Conservation (phyloP, 2,888 invertebrate genomes). For the Melanostoma scalare region DNA sequence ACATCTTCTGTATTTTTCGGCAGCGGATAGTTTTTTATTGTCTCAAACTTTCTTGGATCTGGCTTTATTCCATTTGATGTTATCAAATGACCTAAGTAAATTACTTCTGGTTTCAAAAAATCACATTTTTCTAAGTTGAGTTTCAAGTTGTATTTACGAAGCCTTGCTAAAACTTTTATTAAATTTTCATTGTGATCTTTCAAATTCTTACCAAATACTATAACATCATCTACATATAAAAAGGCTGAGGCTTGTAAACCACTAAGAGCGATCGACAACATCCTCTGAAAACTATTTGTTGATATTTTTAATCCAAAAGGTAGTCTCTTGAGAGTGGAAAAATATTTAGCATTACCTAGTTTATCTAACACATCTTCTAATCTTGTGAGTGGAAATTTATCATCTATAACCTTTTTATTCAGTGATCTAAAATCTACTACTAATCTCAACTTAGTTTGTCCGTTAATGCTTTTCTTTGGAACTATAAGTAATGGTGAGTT, state of each 20-base stretch:
- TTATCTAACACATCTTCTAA: conserved; percentile 51
- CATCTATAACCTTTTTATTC: conserved; percentile 52
- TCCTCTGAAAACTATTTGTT: conserved; percentile 56
- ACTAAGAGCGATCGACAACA: conserved; percentile 56
- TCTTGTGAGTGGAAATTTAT: conserved; percentile 57
- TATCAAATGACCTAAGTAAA: conserved; percentile 68
- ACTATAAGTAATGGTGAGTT: conserved; percentile 65
- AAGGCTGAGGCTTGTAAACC: conserved; percentile 43
- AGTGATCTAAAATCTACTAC: conserved; percentile 49
- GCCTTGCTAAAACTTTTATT: conserved; percentile 23
- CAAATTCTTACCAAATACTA: conserved; percentile 60
- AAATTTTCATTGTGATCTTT: conserved; percentile 60
- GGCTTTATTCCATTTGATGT: conserved; percentile 5
- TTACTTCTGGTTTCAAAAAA: conserved; percentile 62
- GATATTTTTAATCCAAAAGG: conserved; percentile 27
- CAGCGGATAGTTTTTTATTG: no score
- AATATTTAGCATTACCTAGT: conserved; percentile 59
- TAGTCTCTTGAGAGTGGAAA: conserved; percentile 60
- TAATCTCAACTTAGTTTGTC: conserved; percentile 47
- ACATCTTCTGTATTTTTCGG: no score
- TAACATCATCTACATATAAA: conserved; percentile 71
- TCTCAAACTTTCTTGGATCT: no score
- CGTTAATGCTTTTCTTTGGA: conserved; percentile 43
- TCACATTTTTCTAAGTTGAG: conserved; percentile 53
- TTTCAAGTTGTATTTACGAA: conserved; percentile 54